Percentiles rank a stretch among this genome's conserved stretches.
phyloP scores from a whole-genome alignment of 2,888 invertebrate genomes.

The Gastrophysa polygoni region DNA sequence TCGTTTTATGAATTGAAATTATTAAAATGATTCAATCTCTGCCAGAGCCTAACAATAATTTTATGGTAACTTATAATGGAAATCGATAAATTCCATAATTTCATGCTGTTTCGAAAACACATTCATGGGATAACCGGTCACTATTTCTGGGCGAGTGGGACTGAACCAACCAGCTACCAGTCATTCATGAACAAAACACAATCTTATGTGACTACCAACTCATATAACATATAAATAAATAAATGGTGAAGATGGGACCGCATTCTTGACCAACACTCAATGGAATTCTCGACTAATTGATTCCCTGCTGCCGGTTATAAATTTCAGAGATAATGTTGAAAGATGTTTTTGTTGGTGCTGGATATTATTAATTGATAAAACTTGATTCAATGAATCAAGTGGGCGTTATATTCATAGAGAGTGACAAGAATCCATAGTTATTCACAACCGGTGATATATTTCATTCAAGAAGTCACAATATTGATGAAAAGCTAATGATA shows the following conservation, averaged over 20 bases:
- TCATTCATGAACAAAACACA: constrained; percentile 35
- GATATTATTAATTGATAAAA: not conserved
- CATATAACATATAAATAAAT: constrained; percentile 12
- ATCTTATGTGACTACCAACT: constrained; percentile 24
- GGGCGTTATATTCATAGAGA: too few relatives aligned
- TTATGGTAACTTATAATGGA: constrained; percentile 47
- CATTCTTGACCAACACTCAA: constrained; percentile 44
- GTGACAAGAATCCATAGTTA: not conserved
- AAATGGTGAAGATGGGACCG: constrained; percentile 39
- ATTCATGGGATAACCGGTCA: constrained; percentile 52
- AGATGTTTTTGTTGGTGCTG: not conserved
- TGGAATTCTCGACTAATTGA: constrained; percentile 45
- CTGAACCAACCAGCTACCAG: constrained; percentile 51
- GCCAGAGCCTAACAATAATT: constrained; percentile 40
- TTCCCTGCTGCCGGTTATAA: constrained; percentile 40
- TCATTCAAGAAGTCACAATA: too few relatives aligned
- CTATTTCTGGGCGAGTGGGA: constrained; percentile 50
- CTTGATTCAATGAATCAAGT: too few relatives aligned
- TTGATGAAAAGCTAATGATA: too few relatives aligned
- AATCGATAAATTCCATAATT: constrained; percentile 50
- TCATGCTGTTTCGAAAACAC: constrained; percentile 52
- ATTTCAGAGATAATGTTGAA: constrained; percentile 34
- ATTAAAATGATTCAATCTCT: not conserved
- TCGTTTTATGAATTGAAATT: too few relatives aligned
- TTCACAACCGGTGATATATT: too few relatives aligned